A percentile compares a stretch with the other conserved stretches of the same genome.
These are phyloP conservation scores for Forpus xanthops DNA, from an alignment of 2,797 vertebrate species.

Conservation along the genomic window DNA sequence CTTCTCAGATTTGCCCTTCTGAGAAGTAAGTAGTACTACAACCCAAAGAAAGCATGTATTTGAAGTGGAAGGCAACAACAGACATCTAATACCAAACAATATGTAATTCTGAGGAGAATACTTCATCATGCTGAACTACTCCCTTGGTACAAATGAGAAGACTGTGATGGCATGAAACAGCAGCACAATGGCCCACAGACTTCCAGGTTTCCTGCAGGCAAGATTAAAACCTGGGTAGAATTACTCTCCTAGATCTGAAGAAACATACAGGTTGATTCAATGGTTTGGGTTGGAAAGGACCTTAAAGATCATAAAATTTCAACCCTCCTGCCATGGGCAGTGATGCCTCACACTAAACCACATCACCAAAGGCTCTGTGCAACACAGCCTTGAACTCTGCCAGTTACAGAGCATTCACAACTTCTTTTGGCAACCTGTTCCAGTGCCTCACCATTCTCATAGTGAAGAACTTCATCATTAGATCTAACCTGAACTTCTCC, in stretches of 20 bases:
- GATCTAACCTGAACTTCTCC: not conserved
- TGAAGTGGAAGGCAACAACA: not conserved
- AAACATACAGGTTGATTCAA: not conserved
- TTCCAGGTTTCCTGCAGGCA: not conserved
- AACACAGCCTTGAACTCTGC: not conserved
- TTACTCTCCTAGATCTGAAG: not conserved
- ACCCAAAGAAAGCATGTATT: not conserved
- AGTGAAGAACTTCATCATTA: not conserved
- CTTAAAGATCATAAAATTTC: not conserved
- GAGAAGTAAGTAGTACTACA: not conserved
- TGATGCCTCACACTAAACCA: not conserved
- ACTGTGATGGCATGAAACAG: fast-evolving
- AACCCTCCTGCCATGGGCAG: not conserved
- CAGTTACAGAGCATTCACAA: not conserved
- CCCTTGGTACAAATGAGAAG: fast-evolving
- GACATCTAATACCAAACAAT: not conserved
- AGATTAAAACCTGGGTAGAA: not conserved
- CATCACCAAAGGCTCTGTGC: not conserved
- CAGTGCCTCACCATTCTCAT: not conserved
- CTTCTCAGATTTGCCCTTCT: not conserved
- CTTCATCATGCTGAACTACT: fast-evolving
- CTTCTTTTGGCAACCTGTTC: not conserved
- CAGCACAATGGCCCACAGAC: not conserved
- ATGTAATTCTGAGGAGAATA: not conserved
- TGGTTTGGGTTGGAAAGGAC: not conserved